Conservation (phyloP, 1,140 invertebrate genomes). For the Heliconius melpomene region DNA sequence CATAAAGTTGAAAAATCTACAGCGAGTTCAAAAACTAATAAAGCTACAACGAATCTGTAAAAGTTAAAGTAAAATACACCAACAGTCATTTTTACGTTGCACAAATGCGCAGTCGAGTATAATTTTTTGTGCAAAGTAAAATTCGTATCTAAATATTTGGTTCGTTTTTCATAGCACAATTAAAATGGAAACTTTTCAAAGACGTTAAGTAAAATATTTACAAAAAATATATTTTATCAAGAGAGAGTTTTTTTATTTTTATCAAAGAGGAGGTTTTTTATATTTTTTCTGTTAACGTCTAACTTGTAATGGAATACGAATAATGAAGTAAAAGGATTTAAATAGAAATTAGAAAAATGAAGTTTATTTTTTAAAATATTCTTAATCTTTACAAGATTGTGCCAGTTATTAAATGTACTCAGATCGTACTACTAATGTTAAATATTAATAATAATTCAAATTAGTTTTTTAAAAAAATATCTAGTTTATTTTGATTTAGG, state of each 20-base stretch:
- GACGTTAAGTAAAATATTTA: neutral
- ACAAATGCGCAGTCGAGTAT: conserved; percentile 14
- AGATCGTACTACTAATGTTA: too few species aligned
- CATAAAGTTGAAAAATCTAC: neutral
- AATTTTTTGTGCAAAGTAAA: conserved; percentile 7
- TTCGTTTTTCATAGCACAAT: neutral
- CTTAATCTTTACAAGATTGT: too few species aligned
- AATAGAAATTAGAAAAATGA: too few species aligned
- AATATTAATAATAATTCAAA: too few species aligned
- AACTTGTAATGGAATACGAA: too few species aligned
- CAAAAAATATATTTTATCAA: neutral
- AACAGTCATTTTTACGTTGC: conserved; percentile 10
- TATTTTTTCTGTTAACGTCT: too few species aligned
- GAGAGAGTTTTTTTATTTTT: too few species aligned
- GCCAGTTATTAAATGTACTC: too few species aligned
- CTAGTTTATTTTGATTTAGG: too few species aligned
- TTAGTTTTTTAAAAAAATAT: neutral
- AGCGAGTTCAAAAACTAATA: conserved; percentile 5
- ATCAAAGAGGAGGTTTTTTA: too few species aligned
- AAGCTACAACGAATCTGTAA: conserved; percentile 12
- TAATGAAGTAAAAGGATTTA: too few species aligned
- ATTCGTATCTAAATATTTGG: conserved; percentile 14
- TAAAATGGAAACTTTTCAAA: neutral
- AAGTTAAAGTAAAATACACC: conserved; percentile 11
- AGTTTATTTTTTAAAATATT: too few species aligned